Evolutionary conservation across 2,888 invertebrate genomes (phyloP).

Genomic region (Drosophila birchii): DNA sequence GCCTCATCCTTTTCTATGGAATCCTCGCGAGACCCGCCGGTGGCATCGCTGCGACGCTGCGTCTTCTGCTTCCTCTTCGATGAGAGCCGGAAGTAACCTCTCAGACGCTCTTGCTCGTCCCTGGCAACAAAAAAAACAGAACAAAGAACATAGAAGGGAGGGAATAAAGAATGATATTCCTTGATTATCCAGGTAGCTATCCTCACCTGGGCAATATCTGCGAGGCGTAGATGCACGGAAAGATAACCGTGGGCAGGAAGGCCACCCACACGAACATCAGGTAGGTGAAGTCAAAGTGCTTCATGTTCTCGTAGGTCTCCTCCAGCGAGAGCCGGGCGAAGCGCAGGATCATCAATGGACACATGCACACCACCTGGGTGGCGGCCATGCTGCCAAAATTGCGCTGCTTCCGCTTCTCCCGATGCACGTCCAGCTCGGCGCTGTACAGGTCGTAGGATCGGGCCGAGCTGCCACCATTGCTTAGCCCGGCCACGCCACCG

Average conservation of each 20-base stretch:
- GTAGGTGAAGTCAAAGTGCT: constrained; percentile 89
- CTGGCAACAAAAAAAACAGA: constrained; percentile 72
- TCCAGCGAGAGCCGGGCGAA: constrained; percentile 88
- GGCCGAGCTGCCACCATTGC: constrained; percentile 56
- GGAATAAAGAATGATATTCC: not conserved
- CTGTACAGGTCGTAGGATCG: constrained; percentile 86
- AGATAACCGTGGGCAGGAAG: constrained; percentile 88
- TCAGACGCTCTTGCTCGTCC: constrained; percentile 86
- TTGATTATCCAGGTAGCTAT: too few relatives aligned
- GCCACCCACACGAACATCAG: constrained; percentile 89
- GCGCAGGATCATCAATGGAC: constrained; percentile 88
- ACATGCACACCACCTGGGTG: constrained; percentile 88
- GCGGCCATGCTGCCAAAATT: constrained; percentile 89
- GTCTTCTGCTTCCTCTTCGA: constrained; percentile 84
- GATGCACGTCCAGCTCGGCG: constrained; percentile 86
- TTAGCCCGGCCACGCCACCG: constrained; percentile 69
- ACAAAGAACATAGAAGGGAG: not conserved
- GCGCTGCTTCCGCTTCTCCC: constrained; percentile 89
- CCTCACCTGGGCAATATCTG: constrained; percentile 88
- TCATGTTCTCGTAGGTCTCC: constrained; percentile 89
- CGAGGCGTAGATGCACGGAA: constrained; percentile 88
- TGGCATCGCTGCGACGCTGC: constrained; percentile 74
- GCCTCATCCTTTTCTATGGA: constrained; percentile 83
- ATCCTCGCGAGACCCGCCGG: constrained; percentile 67
- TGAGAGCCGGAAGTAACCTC: constrained; percentile 86